Evolutionary conservation across 2,113 vertebrate genomes (phyloP), one percentile per base, ranked within the genome.

Genomic region (Phainopepla nitens): DNA sequence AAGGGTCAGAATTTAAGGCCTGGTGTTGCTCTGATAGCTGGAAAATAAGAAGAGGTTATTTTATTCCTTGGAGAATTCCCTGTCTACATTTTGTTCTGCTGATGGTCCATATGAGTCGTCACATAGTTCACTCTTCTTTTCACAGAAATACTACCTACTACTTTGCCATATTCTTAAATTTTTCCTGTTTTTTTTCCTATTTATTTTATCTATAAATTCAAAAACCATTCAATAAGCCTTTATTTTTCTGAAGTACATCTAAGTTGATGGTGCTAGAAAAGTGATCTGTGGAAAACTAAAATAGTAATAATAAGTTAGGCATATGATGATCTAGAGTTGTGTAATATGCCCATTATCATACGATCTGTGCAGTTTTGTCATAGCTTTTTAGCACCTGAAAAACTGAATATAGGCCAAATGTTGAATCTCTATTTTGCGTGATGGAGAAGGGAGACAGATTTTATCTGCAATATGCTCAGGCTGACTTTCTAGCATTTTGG

Each of bases 391-490:
- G 88, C 96, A 97, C 95, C 94, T 96, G 94, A 97, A 96, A 97
- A 96, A 85, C 93, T 95, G 94, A 96, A 96, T 91, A 90, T 94
- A 95, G 94, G 93, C 92, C 96, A 97, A 97, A 95, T 94, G 94
- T 96, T 97, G 90, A 91, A 95, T 96, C 90, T 96, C 90, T 97
- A 91, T 97, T 96, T 96, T 95, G 92, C 36, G 41, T 94, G 95
- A 95, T 78, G 70, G 94, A 94, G 93, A 96, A 97, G 75, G 87
- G 82, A 96, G 94, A 96, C 95, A 95, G 96, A 97, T 96, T 96
- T 96, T 96, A 95, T 95, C 93, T 96, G 95, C 96, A 97, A 96
- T 96, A 97, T 97, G 96, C 90, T 96, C 95, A 96, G 85, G 85
- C 94, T 94, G 87, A 96, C 92, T 96, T 97, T 96, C 94, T 95